Evolutionary conservation across 2,888 invertebrate genomes (phyloP), one percentile per base, ranked within the genome.

Genomic region (Neria commutata): DNA sequence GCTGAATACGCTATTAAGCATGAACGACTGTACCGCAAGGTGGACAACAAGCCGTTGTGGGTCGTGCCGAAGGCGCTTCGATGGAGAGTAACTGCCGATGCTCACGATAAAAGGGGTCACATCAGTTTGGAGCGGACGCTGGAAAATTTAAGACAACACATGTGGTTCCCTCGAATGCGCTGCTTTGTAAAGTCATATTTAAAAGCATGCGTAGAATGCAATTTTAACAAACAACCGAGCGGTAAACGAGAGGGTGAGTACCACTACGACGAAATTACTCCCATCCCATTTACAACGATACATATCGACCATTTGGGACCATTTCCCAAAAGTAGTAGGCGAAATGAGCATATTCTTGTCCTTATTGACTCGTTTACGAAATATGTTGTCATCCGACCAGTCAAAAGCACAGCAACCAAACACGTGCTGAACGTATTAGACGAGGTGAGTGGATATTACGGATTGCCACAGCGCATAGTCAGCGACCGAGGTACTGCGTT

Each of bases 151-250:
- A 24, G 60, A 0, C 65, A 69, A 42, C 62, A 66, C 6, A 82
- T 78, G 63, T 83, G 79, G 79, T 82, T 83, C 57, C 71, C 74
- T 0, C 69, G 70, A 3, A 78, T 81, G 78, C 62, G 67, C 26
- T 53, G 63, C 2, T 80, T 76, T 50, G 73, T 80, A 1, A 71
- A 74, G 42, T 69, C 76, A 50, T 81, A 83, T 57, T 76, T 82
- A 4, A 56, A 50, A 3, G 24, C 54, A n/a, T 63, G 61, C 19
- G 50, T 63, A 4, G 48, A 29, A 6, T 83, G 81, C 58, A 47
- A 79, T 2, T 78, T 76, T 51, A 68, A 70, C 23, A 81, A 81
- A 62, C 48, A 46, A 10, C 33, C 10, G 17, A 53, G 55, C 17
- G 57, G 54, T 11, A 26, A 25, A 51, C 23, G 33, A 25, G 49